Percentiles rank a stretch among this genome's conserved stretches.
Conservation (phyloP, 2,113 vertebrate species). For the Rhodinocichla rosea region DNA sequence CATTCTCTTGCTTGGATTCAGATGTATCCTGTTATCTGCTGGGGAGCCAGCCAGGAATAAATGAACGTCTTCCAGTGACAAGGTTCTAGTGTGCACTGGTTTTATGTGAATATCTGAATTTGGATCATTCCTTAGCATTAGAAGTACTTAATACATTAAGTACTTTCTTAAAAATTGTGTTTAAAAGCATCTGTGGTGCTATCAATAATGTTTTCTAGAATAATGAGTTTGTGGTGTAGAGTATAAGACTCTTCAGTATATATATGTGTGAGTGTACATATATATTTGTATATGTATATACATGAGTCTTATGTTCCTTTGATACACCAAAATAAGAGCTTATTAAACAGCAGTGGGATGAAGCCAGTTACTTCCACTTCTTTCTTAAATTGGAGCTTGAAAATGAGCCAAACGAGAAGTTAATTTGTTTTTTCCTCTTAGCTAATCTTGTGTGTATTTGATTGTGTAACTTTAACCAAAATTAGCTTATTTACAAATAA, state of each 20-base stretch:
- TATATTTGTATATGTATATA: not conserved
- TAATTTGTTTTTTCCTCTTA: not conserved
- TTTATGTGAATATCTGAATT: not conserved
- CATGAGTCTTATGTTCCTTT: not conserved
- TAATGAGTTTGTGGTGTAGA: not conserved
- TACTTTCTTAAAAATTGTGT: not conserved
- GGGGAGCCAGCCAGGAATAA: constrained; percentile 51
- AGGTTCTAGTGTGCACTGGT: not conserved
- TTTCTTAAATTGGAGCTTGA: not conserved
- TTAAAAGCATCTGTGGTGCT: not conserved
- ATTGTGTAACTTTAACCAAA: not conserved
- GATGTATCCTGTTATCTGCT: constrained; percentile 28
- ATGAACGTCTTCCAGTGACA: constrained; percentile 16
- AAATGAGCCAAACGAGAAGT: not conserved
- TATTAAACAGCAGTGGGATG: not conserved
- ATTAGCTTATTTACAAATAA: not conserved
- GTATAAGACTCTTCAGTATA: not conserved
- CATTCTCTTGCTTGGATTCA: constrained; percentile 46
- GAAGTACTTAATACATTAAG: not conserved
- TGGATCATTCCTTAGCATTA: not conserved
- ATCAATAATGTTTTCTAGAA: not conserved
- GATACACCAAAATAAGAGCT: not conserved
- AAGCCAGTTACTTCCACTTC: not conserved
- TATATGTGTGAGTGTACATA: not conserved
- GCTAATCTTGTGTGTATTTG: not conserved